Conservation (phyloP, 2,888 invertebrate genomes). For the Hydroisotoma schaefferi region DNA sequence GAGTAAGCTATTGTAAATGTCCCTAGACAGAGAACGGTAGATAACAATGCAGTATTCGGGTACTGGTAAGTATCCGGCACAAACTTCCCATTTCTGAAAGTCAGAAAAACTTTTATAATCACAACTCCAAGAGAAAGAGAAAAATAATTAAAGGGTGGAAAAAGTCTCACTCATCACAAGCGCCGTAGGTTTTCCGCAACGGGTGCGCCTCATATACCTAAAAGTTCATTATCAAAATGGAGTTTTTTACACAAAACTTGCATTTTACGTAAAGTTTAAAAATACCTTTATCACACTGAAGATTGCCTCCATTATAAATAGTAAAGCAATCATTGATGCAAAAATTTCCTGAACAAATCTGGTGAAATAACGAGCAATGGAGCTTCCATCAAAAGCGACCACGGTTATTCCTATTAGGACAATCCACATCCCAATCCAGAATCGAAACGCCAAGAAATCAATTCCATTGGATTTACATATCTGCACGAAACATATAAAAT, state of each 20-base stretch:
- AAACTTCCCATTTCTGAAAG: not conserved
- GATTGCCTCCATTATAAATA: slow-evolving; percentile 89
- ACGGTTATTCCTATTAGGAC: slow-evolving; percentile 75
- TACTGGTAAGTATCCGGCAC: not conserved
- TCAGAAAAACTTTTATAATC: too few species aligned
- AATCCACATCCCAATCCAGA: slow-evolving; percentile 93
- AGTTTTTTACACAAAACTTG: not conserved
- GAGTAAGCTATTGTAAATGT: slow-evolving; percentile 58
- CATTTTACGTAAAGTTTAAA: not conserved
- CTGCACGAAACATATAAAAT: slow-evolving; percentile 55
- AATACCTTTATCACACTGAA: slow-evolving; percentile 67
- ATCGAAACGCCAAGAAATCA: slow-evolving; percentile 79
- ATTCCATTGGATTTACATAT: slow-evolving; percentile 74
- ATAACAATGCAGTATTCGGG: slow-evolving; percentile 60
- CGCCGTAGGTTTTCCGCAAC: slow-evolving; percentile 28
- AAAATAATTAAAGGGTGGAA: not conserved
- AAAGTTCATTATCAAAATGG: not conserved
- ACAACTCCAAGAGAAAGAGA: not conserved
- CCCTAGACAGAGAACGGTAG: slow-evolving; percentile 55
- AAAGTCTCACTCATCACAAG: slow-evolving; percentile 7
- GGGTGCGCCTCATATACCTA: slow-evolving; percentile 31
- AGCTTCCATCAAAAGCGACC: slow-evolving; percentile 88
- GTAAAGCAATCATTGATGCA: slow-evolving; percentile 88
- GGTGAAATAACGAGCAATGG: slow-evolving; percentile 83
- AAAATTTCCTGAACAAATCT: slow-evolving; percentile 98